phyloP scores from a whole-genome alignment of 1,140 invertebrate genomes.

The Radopholus similis region DNA sequence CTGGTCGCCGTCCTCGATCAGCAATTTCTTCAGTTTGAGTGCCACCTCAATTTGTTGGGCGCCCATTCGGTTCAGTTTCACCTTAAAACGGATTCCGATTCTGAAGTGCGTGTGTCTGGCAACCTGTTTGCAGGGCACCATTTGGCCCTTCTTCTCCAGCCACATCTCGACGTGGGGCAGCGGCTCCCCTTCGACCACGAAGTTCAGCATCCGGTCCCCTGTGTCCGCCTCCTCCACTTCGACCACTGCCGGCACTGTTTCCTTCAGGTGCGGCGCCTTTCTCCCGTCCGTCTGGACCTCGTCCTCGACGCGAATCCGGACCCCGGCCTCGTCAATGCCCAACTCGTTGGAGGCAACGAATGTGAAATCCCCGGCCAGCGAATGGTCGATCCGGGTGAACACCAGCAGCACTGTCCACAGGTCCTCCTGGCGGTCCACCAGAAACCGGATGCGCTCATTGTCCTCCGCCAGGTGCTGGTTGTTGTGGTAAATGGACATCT shows the following conservation, averaged over 20 bases:
- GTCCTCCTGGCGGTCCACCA: constrained; percentile 7
- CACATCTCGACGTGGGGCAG: constrained; percentile 1
- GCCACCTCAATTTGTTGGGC: constrained; percentile 7
- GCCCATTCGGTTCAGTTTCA: constrained; percentile 1
- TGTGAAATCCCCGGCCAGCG: neutral
- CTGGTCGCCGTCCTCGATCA: neutral
- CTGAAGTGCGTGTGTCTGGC: no score
- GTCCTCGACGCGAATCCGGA: neutral
- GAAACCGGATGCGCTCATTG: constrained; percentile 1
- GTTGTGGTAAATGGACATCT: constrained; percentile 26
- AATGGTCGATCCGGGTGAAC: neutral
- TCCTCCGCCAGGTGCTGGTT: constrained; percentile 10
- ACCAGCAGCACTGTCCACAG: constrained; percentile 11
- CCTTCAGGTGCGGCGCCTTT: neutral
- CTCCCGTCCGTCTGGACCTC: neutral
- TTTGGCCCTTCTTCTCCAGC: neutral
- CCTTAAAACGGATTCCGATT: constrained; percentile 1
- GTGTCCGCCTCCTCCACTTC: neutral
- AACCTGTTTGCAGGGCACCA: neutral
- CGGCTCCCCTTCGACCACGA: constrained; percentile 3
- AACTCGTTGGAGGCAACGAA: constrained; percentile 21
- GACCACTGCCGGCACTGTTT: neutral
- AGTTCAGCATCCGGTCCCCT: neutral
- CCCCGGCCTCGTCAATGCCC: constrained; percentile 9
- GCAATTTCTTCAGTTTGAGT: neutral